A percentile compares a stretch with the other conserved stretches of the same genome.
Conservation (phyloP, 2,797 vertebrate genomes). For the Onychomys arenicola region DNA sequence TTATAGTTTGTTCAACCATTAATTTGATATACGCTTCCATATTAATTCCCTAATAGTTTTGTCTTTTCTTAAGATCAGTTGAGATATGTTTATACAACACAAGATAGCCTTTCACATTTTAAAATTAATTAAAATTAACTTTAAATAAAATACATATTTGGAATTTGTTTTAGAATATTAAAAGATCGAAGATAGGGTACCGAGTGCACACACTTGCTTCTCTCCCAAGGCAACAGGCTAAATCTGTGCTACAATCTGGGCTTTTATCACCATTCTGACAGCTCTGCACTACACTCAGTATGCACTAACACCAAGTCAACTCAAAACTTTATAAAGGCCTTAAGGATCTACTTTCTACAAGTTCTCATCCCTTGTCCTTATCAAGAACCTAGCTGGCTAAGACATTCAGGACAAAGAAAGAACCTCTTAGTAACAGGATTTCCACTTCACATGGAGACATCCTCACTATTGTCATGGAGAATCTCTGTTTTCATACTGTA, state of each 20-base stretch:
- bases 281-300: background rate
- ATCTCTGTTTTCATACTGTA: background rate
- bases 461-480: background rate
- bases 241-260: background rate
- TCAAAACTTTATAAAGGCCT: background rate
- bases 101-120: background rate
- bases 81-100: slow-evolving; percentile 25
- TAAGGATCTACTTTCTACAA: background rate
- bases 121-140: background rate
- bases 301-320: background rate
- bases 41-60: background rate
- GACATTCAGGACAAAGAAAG: slow-evolving; percentile 11
- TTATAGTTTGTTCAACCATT: slow-evolving; percentile 12
- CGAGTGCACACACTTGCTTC: background rate
- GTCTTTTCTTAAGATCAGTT: background rate
- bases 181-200: background rate
- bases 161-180: slow-evolving; percentile 43
- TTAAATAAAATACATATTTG: background rate
- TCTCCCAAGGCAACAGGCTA: slow-evolving; percentile 5
- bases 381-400: background rate
- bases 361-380: background rate
- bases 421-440: background rate
- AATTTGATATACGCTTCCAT: background rate
- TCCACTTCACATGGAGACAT: background rate
- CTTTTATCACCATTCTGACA: background rate